phyloP scores from a whole-genome alignment of 2,113 vertebrate species.

The Astur gentilis region DNA sequence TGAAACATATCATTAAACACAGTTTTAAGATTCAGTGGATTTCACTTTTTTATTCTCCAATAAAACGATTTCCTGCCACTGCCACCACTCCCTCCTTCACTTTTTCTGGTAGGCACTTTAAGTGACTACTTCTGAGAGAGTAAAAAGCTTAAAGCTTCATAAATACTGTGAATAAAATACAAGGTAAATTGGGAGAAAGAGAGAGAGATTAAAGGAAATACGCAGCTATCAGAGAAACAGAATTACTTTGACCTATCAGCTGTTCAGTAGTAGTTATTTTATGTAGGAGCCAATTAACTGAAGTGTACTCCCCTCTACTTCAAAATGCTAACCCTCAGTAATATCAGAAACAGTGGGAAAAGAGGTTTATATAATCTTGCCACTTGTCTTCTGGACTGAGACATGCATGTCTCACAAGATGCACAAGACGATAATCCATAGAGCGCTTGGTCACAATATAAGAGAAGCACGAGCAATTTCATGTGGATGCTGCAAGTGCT shows the following conservation, averaged over 20 bases:
- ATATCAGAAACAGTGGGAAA: background rate
- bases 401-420: background rate
- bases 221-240: background rate
- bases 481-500: background rate
- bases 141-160: background rate
- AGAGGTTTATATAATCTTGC: background rate
- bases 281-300: background rate
- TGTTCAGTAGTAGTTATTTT: background rate
- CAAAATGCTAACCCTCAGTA: background rate
- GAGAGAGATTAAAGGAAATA: background rate
- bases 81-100: background rate
- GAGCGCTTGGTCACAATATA: background rate
- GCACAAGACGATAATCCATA: background rate
- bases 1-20: conserved; percentile 76
- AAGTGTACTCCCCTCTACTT: background rate
- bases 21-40: background rate
- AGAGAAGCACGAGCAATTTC: background rate
- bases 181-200: background rate
- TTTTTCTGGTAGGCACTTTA: background rate
- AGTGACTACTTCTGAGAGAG: background rate
- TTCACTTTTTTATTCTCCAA: background rate
- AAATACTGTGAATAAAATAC: background rate
- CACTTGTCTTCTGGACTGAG: background rate
- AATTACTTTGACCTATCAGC: background rate
- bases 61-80: background rate